Evolutionary conservation across 2,888 invertebrate species (phyloP), one percentile per base, ranked within the genome.

Genomic region (Beris morrisii): DNA sequence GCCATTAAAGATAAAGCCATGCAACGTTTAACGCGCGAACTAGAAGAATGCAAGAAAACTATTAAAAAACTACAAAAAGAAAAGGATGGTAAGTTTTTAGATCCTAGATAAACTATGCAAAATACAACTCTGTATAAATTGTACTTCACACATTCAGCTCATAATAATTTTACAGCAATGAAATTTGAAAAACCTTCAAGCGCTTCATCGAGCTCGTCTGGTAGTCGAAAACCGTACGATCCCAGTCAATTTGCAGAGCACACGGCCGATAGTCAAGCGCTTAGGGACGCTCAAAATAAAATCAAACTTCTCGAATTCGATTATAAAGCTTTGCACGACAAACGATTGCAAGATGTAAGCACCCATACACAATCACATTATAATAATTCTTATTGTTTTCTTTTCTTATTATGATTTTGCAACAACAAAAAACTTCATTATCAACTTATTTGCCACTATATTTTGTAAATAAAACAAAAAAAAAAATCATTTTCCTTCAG

Each of bases 281-380:
- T 81, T 12, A 79, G 76, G 69, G 79, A 81, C 71, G 79, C 80
- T 9, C 76, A 86, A 22, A 87, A 89, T 71, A 90, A 90, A 72
- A 82, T 90, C 54, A 87, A 86, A 74, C 82, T 87, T 65, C 85
- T 91, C 31, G 90, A 91, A 74, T 88, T 87, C 69, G 92, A 92
- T 74, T 89, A 89, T 73, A 88, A 90, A 77, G 81, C 85, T 68
- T 78, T 92, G 72, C 91, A 92, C 77, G 88, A 87, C 72, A 92
- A 92, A 76, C 84, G 92, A 64, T 83, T 92, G 73, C 88, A 90
- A 77, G 92, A 92, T 81, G 88, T 92, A 79, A 89, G 90, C 84
- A 58, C 30, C 4, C 11, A 45, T 22, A 52, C n/a, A 52, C 22
- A 22, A 22, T 22, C 22, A 22, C 22, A 22, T 38, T 9, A 38